Evolutionary conservation across 2,113 vertebrate genomes (phyloP).

Genomic region (Leptobrachium leishanense): DNA sequence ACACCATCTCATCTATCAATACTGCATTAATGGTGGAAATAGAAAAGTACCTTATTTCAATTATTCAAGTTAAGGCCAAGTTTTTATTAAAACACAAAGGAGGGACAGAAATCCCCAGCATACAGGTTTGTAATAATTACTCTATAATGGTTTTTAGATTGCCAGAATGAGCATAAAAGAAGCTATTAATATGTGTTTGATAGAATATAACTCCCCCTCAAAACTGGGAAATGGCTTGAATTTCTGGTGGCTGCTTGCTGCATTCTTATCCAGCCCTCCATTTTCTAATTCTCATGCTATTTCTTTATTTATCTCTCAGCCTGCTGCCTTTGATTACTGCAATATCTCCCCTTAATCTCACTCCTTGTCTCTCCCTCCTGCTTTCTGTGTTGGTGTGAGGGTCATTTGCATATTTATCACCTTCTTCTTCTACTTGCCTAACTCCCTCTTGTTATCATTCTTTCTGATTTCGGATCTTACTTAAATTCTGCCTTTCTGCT

Average conservation of each 20-base stretch:
- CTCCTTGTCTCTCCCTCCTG: neutral
- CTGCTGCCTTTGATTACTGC: slow-evolving; percentile 31
- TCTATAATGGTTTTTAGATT: no score
- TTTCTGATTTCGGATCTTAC: slow-evolving; percentile 1
- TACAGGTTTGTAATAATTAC: no score
- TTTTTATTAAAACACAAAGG: no score
- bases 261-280: slow-evolving; percentile 17
- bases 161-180: no score
- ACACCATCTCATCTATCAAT: no score
- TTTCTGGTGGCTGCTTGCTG: slow-evolving; percentile 8
- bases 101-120: no score
- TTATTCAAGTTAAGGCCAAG: no score
- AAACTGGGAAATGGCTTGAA: slow-evolving; percentile 9
- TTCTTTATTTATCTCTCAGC: slow-evolving; percentile 26
- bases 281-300: slow-evolving; percentile 16
- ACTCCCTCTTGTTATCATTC: neutral
- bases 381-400: rapidly evolving
- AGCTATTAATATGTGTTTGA: no score
- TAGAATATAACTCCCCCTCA: neutral
- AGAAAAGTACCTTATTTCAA: no score
- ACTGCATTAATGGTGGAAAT: no score
- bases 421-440: slow-evolving; percentile 1
- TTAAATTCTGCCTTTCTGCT: slow-evolving; percentile 14
- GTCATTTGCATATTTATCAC: neutral
- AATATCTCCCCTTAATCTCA: slow-evolving; percentile 29